Evolutionary conservation across 2,888 invertebrate genomes (phyloP).

Genomic region (Leptopterna dolabrata): DNA sequence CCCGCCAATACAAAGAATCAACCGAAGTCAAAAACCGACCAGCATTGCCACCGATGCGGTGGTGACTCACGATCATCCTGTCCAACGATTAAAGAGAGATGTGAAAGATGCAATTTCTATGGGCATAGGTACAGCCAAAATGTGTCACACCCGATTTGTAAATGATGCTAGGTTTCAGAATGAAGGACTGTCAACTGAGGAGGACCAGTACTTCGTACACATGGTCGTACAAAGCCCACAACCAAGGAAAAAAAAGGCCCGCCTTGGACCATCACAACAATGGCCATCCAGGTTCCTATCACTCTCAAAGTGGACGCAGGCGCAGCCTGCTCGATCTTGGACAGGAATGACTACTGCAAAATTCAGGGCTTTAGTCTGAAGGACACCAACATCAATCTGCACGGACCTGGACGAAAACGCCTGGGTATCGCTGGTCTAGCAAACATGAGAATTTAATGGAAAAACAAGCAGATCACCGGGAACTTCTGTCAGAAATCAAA

Average conservation of each 20-base stretch:
- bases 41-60: no score
- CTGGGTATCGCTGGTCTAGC: neutral
- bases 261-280: neutral
- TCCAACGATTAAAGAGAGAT: no score
- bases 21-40: no score
- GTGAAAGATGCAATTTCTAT: no score
- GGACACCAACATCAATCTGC: neutral
- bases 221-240: neutral
- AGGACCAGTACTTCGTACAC: neutral
- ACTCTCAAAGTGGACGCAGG: conserved; percentile 28
- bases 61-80: no score
- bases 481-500: neutral
- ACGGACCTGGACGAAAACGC: conserved; percentile 13
- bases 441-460: neutral
- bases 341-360: neutral
- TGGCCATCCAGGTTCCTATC: neutral
- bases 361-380: neutral
- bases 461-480: neutral
- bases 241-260: neutral
- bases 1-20: no score
- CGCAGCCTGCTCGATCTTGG: conserved; percentile 8
- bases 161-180: neutral
- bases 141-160: neutral
- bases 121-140: neutral
- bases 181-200: neutral